Percentiles rank a stretch among this genome's conserved stretches.
These are phyloP conservation scores for Bombylius major DNA, from an alignment of 2,888 invertebrate genomes.

Conservation along the genomic window DNA sequence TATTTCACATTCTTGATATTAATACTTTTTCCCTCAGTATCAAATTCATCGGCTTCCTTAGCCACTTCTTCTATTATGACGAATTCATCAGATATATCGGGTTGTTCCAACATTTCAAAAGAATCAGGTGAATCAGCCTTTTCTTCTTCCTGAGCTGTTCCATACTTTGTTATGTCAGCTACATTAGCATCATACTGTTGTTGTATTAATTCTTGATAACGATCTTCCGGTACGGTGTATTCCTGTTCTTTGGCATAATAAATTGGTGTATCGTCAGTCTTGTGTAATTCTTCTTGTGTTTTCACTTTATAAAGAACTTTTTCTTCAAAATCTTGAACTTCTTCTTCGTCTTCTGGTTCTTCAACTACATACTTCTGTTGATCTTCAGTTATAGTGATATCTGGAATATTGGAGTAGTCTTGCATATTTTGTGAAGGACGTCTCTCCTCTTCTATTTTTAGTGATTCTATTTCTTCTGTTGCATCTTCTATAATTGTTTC, in stretches of 20 bases:
- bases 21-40: slow-evolving; percentile 70
- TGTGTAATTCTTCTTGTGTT: slow-evolving; percentile 31
- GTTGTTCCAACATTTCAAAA: slow-evolving; percentile 77
- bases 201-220: slow-evolving; percentile 36
- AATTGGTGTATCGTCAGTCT: slow-evolving; percentile 26
- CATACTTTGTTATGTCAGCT: slow-evolving; percentile 49
- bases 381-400: slow-evolving; percentile 35
- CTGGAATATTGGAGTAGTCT: slow-evolving; percentile 34
- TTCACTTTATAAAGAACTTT: slow-evolving; percentile 29
- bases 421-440: slow-evolving; percentile 34
- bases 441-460: slow-evolving; percentile 21
- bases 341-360: slow-evolving; percentile 20
- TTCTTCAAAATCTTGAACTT: slow-evolving; percentile 31
- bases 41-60: slow-evolving; percentile 71
- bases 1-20: slow-evolving; percentile 46
- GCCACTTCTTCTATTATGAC: slow-evolving; percentile 81
- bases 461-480: slow-evolving; percentile 31
- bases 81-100: slow-evolving; percentile 76
- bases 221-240: slow-evolving; percentile 25
- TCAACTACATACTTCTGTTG: slow-evolving; percentile 23
- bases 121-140: slow-evolving; percentile 69
- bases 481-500: slow-evolving; percentile 34
- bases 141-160: slow-evolving; percentile 42
- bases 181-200: slow-evolving; percentile 43
- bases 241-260: slow-evolving; percentile 22